Evolutionary conservation across 2,888 invertebrate species (phyloP), one percentile per base, ranked within the genome.

Genomic region (Amiota communis): DNA sequence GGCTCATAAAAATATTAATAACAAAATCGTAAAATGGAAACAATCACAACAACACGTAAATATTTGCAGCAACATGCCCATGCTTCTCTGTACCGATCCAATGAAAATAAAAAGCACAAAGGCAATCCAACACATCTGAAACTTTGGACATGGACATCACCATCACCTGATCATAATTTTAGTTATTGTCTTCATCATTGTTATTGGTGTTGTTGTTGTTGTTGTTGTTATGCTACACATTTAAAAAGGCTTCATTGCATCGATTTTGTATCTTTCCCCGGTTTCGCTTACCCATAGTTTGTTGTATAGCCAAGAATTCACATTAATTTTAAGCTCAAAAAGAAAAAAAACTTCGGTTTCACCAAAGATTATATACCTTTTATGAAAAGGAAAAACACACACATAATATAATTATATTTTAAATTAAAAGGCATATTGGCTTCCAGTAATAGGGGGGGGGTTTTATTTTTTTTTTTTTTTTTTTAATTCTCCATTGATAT

Each of bases 311-410:
- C 36, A 80, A 83, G 85, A 86, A 85, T 86, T 86, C 84, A 80
- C 85, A 85, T 84, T 84, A 83, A 83, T 85, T 86, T 86, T 75
- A 81, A 82, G 36, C 36, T 6, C 2, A 23, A 36, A 36, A 36
- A 72, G n/a, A 48, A 61, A 11, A 15, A 13, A n/a, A 70, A 49
- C 36, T 6, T 36, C 36, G 36, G 36, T 36, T 36, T 2, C 36
- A 36, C 36, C 36, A 36, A 36, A 36, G 36, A 36, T 6, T 15
- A 47, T 46, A 36, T 36, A 36, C 36, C 36, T 51, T 51, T 51
- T n/a, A 51, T 51, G 51, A 11, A 51, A 23, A 3, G 23, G 23
- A 23, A 23, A 23, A 11, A 1, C 12, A 8, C 12, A n/a, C 53
- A 11, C 15, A 3, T 51, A 13, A 51, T 53, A 13, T 53, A 13